These are phyloP conservation scores for Napeogenes sylphis DNA, from an alignment of 2,888 invertebrate species.

Conservation along the genomic window DNA sequence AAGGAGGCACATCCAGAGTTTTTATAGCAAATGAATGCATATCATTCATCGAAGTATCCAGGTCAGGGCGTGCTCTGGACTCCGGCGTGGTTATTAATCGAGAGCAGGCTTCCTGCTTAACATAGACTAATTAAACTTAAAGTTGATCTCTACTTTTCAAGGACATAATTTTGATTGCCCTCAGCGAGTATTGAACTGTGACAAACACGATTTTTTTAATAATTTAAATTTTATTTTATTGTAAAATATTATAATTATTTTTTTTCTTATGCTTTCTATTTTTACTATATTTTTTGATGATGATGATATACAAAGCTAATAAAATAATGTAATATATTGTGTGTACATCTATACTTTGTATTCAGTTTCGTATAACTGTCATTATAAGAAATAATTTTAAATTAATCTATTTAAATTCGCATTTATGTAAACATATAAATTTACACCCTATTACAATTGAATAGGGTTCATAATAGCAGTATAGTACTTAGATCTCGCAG, in stretches of 20 bases:
- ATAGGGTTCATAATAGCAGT: not conserved
- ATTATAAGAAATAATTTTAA: not conserved
- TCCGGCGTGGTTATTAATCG: conserved; percentile 33
- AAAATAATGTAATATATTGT: too few species aligned
- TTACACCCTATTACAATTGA: not conserved
- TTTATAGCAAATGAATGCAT: conserved; percentile 18
- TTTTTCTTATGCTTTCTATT: too few species aligned
- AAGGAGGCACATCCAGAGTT: conserved; percentile 16
- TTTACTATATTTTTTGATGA: too few species aligned
- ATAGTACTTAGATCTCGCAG: not conserved
- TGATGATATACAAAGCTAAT: too few species aligned
- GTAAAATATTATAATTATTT: too few species aligned
- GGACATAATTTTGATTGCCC: not conserved
- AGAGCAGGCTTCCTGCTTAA: conserved; percentile 23
- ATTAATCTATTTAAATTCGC: not conserved
- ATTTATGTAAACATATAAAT: not conserved
- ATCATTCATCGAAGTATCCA: conserved; percentile 31
- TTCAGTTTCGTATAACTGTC: not conserved
- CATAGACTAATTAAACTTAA: conserved; percentile 21
- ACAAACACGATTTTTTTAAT: too few species aligned
- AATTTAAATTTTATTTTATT: too few species aligned
- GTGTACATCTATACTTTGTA: too few species aligned
- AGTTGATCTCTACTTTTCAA: not conserved
- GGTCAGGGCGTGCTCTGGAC: conserved; percentile 36
- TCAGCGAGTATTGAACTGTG: not conserved